Conservation (phyloP, 2,113 vertebrate species). For the Sebastes fasciatus region DNA sequence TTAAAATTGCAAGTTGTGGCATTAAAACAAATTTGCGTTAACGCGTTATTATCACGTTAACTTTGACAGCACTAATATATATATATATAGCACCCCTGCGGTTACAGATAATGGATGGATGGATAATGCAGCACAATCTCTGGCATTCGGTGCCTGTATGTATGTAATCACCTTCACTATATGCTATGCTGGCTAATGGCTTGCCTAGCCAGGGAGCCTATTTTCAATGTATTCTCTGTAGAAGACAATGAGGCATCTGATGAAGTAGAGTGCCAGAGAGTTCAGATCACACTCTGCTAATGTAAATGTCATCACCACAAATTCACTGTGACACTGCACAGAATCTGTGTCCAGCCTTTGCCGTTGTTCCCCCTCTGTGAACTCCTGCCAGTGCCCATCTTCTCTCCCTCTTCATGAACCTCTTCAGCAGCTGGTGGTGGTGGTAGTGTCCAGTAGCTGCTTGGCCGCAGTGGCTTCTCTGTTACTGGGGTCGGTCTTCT, state of each 20-base stretch:
- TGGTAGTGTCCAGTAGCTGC: conserved; percentile 71
- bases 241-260: conserved; percentile 2
- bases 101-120: not conserved
- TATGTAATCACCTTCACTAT: conserved; percentile 1
- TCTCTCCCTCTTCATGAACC: not conserved
- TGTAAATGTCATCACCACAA: conserved; percentile 11
- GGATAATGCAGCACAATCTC: not conserved
- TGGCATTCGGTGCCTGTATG: not conserved
- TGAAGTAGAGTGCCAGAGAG: not conserved
- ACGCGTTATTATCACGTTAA: too few species aligned
- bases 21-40: too few species aligned
- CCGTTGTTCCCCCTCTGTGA: conserved; percentile 36
- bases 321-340: conserved; percentile 14
- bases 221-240: conserved; percentile 3
- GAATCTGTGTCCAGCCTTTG: conserved; percentile 27
- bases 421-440: conserved; percentile 69
- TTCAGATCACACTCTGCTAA: conserved; percentile 14
- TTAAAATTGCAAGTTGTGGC: too few species aligned
- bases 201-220: not conserved
- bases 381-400: conserved; percentile 23
- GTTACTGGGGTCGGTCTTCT: not conserved
- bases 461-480: conserved; percentile 5
- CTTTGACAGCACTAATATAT: not conserved
- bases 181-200: conserved; percentile 4
- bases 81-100: not conserved